Evolutionary conservation across 2,888 invertebrate species (phyloP).

Genomic region (Dinocampus coccinellae): DNA sequence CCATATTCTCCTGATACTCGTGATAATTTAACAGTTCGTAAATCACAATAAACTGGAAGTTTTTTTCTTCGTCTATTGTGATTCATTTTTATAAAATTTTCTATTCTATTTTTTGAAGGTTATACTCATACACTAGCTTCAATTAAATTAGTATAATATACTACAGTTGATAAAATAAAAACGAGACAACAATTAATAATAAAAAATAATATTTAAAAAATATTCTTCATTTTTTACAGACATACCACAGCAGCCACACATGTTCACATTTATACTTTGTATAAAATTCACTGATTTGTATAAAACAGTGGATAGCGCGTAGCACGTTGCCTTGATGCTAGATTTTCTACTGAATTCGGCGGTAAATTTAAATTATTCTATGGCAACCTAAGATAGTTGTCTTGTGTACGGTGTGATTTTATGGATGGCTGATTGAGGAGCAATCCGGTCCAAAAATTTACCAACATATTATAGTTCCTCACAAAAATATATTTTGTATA

Average conservation of each 20-base stretch:
- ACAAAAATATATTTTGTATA: no score
- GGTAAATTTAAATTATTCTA: no score
- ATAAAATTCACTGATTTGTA: background rate
- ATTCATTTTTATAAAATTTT: constrained; percentile 69
- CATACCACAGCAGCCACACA: background rate
- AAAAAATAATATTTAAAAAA: background rate
- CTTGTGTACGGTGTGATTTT: no score
- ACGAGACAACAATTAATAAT: background rate
- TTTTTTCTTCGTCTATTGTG: constrained; percentile 78
- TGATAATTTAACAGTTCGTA: constrained; percentile 86
- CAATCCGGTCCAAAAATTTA: no score
- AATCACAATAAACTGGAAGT: constrained; percentile 80
- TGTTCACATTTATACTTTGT: background rate
- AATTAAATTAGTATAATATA: background rate
- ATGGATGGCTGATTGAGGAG: no score
- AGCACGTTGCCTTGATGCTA: no score
- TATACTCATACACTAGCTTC: background rate
- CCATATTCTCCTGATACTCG: constrained; percentile 93
- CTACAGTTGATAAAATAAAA: no score
- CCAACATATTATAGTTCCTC: no score
- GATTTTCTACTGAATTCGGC: no score
- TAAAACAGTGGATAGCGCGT: no score
- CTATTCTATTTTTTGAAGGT: background rate
- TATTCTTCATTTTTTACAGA: background rate
- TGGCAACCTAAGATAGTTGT: no score